phyloP scores from a whole-genome alignment of 1,140 invertebrate genomes.

The Drosophila paulistorum region DNA sequence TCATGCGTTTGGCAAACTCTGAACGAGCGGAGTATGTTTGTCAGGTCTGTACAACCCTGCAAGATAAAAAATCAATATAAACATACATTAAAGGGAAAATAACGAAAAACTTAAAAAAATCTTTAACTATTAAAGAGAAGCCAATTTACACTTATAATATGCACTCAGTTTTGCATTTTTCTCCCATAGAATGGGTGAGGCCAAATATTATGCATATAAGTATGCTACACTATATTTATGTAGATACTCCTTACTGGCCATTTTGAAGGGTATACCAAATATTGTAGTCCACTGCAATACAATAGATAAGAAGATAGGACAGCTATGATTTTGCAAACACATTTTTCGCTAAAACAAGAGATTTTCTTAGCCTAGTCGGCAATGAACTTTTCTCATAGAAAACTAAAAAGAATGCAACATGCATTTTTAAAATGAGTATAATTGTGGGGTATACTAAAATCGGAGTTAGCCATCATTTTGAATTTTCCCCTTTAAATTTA shows the following conservation, averaged over 20 bases:
- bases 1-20: conserved; percentile 86
- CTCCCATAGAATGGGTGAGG: neutral
- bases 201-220: conserved; percentile 1
- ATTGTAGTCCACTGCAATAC: too few relatives aligned
- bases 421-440: too few relatives aligned
- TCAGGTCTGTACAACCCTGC: conserved; percentile 84
- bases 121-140: neutral
- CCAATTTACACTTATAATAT: conserved; percentile 9
- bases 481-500: neutral
- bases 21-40: conserved; percentile 77
- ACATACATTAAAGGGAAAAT: neutral
- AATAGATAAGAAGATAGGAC: too few relatives aligned
- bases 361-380: too few relatives aligned
- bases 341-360: too few relatives aligned
- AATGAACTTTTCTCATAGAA: too few relatives aligned
- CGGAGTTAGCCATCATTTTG: neutral
- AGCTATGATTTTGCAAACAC: too few relatives aligned
- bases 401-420: too few relatives aligned
- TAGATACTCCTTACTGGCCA: neutral
- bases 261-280: neutral
- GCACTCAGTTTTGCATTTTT: conserved; percentile 1
- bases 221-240: conserved; percentile 2
- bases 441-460: neutral
- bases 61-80: neutral
- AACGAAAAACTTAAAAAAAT: conserved; percentile 19